phyloP scores from a whole-genome alignment of 2,888 invertebrate species.

The Mimachlamys varia region DNA sequence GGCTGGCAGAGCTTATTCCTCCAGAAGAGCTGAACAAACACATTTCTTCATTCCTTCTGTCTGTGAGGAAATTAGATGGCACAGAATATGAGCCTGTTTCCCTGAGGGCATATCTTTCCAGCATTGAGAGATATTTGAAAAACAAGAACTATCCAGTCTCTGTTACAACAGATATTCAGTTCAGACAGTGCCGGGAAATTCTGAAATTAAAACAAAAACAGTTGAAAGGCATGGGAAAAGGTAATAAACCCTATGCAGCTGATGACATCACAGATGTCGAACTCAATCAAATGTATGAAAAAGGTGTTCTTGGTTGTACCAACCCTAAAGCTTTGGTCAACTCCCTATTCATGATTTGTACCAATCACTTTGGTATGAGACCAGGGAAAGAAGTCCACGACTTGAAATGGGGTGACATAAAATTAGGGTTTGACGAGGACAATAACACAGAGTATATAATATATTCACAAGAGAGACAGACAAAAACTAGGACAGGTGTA shows the following conservation, averaged over 20 bases:
- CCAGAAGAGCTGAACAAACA: too few relatives aligned
- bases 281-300: conserved; percentile 18
- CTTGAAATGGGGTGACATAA: conserved; percentile 46
- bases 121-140: conserved; percentile 63
- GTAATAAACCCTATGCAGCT: conserved; percentile 57
- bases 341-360: conserved; percentile 50
- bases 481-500: conserved; percentile 50
- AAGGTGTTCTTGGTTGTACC: not conserved
- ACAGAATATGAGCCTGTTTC: conserved; percentile 66
- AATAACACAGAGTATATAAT: conserved; percentile 47
- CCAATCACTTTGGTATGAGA: conserved; percentile 49
- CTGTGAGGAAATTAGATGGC: conserved; percentile 58
- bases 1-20: too few relatives aligned
- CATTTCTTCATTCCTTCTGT: too few relatives aligned
- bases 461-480: conserved; percentile 45
- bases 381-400: conserved; percentile 46
- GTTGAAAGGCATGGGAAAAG: conserved; percentile 62
- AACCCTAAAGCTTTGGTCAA: conserved; percentile 45
- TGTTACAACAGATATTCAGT: conserved; percentile 51
- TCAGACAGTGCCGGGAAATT: conserved; percentile 60
- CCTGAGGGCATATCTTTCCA: conserved; percentile 63
- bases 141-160: conserved; percentile 51
- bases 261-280: conserved; percentile 16
- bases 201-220: conserved; percentile 63
- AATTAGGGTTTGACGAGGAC: conserved; percentile 51